These are phyloP conservation scores for Oenanthe oenanthe DNA, from an alignment of 2,113 vertebrate genomes.

Conservation along the genomic window DNA sequence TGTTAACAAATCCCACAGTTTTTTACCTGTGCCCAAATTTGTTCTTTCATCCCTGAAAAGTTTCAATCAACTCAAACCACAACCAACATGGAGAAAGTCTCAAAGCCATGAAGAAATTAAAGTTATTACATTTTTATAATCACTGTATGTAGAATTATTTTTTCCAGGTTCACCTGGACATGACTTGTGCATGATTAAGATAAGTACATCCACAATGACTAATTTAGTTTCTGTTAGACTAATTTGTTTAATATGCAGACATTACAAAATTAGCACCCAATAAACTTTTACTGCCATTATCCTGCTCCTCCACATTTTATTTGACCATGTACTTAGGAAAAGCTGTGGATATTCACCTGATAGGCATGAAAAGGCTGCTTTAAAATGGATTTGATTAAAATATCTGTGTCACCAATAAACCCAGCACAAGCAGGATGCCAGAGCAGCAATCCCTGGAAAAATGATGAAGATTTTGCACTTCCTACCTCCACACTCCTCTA, in stretches of 20 bases:
- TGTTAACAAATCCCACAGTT: background rate
- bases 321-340: background rate
- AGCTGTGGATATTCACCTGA: background rate
- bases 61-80: background rate
- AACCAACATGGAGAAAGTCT: background rate
- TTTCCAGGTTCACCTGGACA: background rate
- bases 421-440: background rate
- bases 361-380: fast-evolving
- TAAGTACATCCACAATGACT: background rate
- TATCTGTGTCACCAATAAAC: background rate
- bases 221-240: background rate
- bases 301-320: background rate
- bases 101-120: background rate
- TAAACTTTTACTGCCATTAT: background rate
- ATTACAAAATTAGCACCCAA: background rate
- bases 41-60: background rate
- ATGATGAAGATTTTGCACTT: background rate
- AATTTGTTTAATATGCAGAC: background rate
- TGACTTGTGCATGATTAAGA: background rate
- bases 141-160: background rate
- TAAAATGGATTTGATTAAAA: background rate
- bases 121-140: background rate
- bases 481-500: slow-evolving; percentile 97
- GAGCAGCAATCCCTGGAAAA: background rate
- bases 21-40: background rate